phyloP scores from a whole-genome alignment of 1,140 invertebrate genomes.

The Trichonephila clavata region DNA sequence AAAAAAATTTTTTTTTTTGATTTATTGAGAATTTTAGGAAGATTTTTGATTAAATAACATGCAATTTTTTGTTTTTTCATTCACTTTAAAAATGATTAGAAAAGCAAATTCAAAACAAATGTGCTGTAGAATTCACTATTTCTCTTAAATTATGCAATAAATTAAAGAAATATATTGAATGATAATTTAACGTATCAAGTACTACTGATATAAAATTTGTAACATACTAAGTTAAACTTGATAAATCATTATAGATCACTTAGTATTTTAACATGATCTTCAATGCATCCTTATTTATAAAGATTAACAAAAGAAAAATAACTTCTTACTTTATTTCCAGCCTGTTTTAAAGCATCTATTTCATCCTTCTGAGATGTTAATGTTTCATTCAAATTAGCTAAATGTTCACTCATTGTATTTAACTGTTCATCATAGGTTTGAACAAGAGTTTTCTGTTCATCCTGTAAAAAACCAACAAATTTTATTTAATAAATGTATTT shows the following conservation, averaged over 20 bases:
- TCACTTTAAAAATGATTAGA: too few relatives aligned
- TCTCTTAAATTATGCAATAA: too few relatives aligned
- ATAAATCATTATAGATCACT: background rate
- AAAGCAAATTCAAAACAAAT: too few relatives aligned
- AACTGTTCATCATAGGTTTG: constrained; percentile 94
- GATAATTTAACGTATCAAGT: too few relatives aligned
- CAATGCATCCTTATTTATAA: background rate
- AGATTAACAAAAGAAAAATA: background rate
- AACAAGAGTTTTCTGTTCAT: constrained; percentile 86
- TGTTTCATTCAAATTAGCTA: constrained; percentile 95
- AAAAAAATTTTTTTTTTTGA: too few relatives aligned
- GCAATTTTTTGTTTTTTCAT: too few relatives aligned
- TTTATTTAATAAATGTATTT: too few relatives aligned
- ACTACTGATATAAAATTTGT: too few relatives aligned
- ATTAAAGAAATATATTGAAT: too few relatives aligned
- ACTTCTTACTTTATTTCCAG: constrained; percentile 60
- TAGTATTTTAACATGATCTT: background rate
- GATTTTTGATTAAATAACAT: too few relatives aligned
- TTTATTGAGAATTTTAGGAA: too few relatives aligned
- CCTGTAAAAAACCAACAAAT: constrained; percentile 78
- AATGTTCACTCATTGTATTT: constrained; percentile 93
- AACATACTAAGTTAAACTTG: background rate
- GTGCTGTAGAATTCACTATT: too few relatives aligned
- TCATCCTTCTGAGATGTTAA: constrained; percentile 89
- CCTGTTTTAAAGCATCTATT: constrained; percentile 81